Base-by-base conservation (phyloP, 2,797 vertebrate species). In the Acanthornis magna region DNA sequence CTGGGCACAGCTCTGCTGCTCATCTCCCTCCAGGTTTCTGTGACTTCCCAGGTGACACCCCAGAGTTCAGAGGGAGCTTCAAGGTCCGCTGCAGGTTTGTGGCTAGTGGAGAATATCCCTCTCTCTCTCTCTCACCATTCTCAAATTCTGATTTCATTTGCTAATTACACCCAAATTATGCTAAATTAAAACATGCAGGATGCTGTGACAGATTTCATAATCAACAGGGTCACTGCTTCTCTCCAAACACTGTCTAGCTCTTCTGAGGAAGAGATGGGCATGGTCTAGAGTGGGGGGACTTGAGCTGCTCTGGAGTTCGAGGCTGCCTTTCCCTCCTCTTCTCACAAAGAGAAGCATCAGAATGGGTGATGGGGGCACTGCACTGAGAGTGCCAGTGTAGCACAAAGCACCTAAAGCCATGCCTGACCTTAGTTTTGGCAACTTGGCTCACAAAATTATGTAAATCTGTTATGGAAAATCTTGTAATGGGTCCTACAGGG, bases 331-430 rank as follows among this genome's bases (percentile, higher is more conserved):
- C 6, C 20, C 11, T 88, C 43, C 36, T 79, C 36, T 87, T 88
- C 38, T 57, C 29, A 51, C 11, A 17, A 47, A 65, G 15, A 21
- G 3, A 23, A 27, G 20, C 51, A 23, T 6, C 12, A 72, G 30
- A 50, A 74, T 63, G n/a, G 13, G 25, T 51, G 34, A 43, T 0
- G 0, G 26, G 14, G 14, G 17, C 25, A 11, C 2, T 1, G 2
- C n/a, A 29, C 0, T 51, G 51, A 58, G 11, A 61, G 9, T 38
- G 55, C 14, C 43, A 50, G 3, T 0, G 0, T 2, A 53, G 57
- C 42, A 85, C 50, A 50, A 42, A 3, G 1, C 10, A 27, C 20
- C 14, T 32, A 54, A 51, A 88, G 47, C 8, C 19, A 10, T 1
- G 16, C 23, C 45, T 71, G 51, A 60, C 82, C n/a, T 70, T 21